A percentile compares a stretch with the other conserved stretches of the same genome.
Evolutionary conservation across 2,888 invertebrate genomes (phyloP).

Genomic region (Drosophila anomelani): DNA sequence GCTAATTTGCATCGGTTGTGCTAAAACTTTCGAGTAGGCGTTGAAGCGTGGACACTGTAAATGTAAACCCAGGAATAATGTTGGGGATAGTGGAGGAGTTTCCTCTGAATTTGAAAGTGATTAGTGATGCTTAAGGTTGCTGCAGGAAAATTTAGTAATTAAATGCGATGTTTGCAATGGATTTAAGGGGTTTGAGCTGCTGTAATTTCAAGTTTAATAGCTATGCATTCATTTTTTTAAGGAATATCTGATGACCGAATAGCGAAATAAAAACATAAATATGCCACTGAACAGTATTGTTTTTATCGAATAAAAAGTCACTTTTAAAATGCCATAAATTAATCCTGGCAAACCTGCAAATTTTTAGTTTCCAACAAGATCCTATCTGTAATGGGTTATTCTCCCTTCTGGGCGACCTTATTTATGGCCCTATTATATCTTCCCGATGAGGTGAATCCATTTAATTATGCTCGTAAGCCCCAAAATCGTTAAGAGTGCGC

Average conservation of each 20-base stretch:
- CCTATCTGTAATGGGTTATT: constrained; percentile 21
- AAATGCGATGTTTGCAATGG: background rate
- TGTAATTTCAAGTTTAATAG: background rate
- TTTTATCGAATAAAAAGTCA: background rate
- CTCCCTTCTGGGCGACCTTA: constrained; percentile 22
- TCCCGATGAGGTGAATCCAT: constrained; percentile 31
- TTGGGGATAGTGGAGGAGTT: background rate
- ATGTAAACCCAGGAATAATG: background rate
- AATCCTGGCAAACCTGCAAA: background rate
- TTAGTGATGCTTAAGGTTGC: constrained; percentile 11
- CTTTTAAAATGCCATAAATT: background rate
- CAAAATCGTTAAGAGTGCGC: constrained; percentile 36
- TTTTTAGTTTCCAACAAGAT: constrained; percentile 4
- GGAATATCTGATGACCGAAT: background rate
- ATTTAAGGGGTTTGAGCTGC: background rate
- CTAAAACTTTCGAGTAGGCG: constrained; percentile 54
- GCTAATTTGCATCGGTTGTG: constrained; percentile 66
- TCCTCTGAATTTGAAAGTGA: constrained; percentile 9
- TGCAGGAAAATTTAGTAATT: constrained; percentile 5
- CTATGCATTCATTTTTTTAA: background rate
- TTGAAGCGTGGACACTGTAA: constrained; percentile 39
- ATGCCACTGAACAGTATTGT: background rate
- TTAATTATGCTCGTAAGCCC: constrained; percentile 33
- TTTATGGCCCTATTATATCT: constrained; percentile 30
- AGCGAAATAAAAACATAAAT: background rate